Percentiles rank a stretch among this genome's conserved stretches.
Evolutionary conservation across 2,888 invertebrate genomes (phyloP).

Genomic region (Andrena marginata): DNA sequence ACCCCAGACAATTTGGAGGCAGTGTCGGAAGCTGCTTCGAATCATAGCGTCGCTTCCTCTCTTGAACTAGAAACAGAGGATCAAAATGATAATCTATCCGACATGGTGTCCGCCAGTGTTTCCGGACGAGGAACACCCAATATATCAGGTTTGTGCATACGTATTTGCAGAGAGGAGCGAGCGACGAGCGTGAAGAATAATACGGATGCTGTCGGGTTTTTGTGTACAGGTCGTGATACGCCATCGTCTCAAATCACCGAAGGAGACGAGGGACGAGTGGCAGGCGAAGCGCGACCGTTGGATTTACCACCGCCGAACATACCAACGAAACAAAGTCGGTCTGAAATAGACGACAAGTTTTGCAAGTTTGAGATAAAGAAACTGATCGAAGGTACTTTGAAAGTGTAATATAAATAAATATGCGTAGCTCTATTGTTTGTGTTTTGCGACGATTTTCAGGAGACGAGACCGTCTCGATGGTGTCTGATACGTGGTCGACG

Average conservation of each 20-base stretch:
- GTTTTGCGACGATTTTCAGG: conserved; percentile 83
- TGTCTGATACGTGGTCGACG: conserved; percentile 99
- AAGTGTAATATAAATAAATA: not conserved
- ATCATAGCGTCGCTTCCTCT: conserved; percentile 97
- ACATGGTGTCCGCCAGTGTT: conserved; percentile 98
- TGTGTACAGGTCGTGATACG: conserved; percentile 92
- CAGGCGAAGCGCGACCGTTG: conserved; percentile 81
- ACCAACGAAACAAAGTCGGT: conserved; percentile 92
- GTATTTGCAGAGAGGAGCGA: not conserved
- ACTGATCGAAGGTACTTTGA: conserved; percentile 85
- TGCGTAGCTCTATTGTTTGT: too few species aligned
- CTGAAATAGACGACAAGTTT: conserved; percentile 99
- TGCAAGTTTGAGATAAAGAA: conserved; percentile 98
- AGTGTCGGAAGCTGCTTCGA: conserved; percentile 97
- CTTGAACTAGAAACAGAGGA: conserved; percentile 95
- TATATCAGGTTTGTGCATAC: conserved; percentile 89
- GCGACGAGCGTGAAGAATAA: not conserved
- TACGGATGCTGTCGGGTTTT: not conserved
- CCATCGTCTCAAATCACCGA: conserved; percentile 97
- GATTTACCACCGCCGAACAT: conserved; percentile 84
- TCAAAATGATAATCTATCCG: conserved; percentile 97
- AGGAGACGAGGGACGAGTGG: conserved; percentile 83
- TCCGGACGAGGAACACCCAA: conserved; percentile 97
- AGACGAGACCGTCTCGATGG: conserved; percentile 98
- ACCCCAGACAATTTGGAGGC: conserved; percentile 97